phyloP scores from a whole-genome alignment of 2,888 invertebrate genomes.

The Eupithecia vulgata region DNA sequence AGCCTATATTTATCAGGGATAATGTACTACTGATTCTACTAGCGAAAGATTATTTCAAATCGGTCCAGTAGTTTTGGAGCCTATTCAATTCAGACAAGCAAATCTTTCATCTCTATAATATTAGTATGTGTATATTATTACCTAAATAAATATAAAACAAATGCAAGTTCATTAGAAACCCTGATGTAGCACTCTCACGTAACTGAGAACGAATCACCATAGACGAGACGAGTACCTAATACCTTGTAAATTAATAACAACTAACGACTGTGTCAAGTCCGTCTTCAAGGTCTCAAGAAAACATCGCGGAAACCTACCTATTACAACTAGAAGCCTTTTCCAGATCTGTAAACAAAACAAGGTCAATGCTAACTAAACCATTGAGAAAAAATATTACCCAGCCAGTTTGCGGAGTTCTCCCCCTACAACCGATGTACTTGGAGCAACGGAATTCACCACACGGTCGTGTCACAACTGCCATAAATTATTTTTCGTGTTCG shows the following conservation, averaged over 20 bases:
- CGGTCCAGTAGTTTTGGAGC: too few relatives aligned
- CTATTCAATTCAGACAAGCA: too few relatives aligned
- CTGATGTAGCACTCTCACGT: neutral
- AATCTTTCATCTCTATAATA: too few relatives aligned
- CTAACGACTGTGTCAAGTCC: conserved; percentile 26
- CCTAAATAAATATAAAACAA: too few relatives aligned
- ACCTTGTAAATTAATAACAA: conserved; percentile 2
- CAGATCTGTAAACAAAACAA: conserved; percentile 44
- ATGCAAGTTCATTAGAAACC: neutral
- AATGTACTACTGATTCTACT: too few relatives aligned
- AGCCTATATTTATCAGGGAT: too few relatives aligned
- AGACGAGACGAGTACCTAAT: too few relatives aligned
- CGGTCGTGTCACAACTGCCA: conserved; percentile 78
- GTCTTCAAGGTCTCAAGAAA: conserved; percentile 37
- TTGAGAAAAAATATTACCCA: conserved; percentile 62
- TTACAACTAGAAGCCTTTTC: conserved; percentile 30
- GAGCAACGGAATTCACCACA: conserved; percentile 75
- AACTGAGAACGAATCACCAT: neutral
- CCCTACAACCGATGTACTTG: conserved; percentile 63
- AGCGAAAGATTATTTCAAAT: too few relatives aligned
- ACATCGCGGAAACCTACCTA: conserved; percentile 41
- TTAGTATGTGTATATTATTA: too few relatives aligned
- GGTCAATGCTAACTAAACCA: conserved; percentile 36
- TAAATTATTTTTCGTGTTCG: conserved; percentile 62
- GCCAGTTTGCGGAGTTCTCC: conserved; percentile 66